A percentile compares a stretch with the other conserved stretches of the same genome.
Evolutionary conservation across 2,888 invertebrate genomes (phyloP).

Genomic region (Seira ritae): DNA sequence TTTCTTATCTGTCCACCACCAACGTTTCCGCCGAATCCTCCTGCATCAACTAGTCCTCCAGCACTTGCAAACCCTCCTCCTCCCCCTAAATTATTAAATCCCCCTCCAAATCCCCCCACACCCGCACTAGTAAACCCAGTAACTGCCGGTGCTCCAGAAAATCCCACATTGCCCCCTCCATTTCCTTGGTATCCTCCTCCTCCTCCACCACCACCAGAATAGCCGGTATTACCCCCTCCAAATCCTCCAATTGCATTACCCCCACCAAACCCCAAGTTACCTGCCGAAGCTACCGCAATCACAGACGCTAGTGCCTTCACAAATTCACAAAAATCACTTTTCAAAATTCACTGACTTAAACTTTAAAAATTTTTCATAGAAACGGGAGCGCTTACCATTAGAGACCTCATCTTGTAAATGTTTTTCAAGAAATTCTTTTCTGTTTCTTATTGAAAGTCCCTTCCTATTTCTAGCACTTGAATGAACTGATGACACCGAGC

Average conservation of each 20-base stretch:
- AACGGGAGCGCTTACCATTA: conserved; percentile 40
- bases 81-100: background rate
- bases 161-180: conserved; percentile 8
- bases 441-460: background rate
- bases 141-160: conserved; percentile 25
- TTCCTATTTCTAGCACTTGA: background rate
- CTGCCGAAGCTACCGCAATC: conserved; percentile 39
- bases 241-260: conserved; percentile 30
- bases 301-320: conserved; percentile 30
- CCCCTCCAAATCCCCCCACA: conserved; percentile 28
- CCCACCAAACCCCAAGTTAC: conserved; percentile 29
- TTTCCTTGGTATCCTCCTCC: conserved; percentile 14
- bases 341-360: background rate
- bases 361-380: background rate
- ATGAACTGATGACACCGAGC: conserved; percentile 30
- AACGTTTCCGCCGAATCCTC: conserved; percentile 28
- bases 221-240: conserved; percentile 17
- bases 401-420: conserved; percentile 41
- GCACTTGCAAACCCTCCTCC: conserved; percentile 22
- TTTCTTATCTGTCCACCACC: conserved; percentile 47
- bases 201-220: conserved; percentile 4
- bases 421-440: background rate
- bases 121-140: conserved; percentile 30
- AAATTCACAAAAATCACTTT: background rate
- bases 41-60: conserved; percentile 33